Evolutionary conservation across 2,113 vertebrate genomes (phyloP).

Genomic region (Catharus fuscescens): DNA sequence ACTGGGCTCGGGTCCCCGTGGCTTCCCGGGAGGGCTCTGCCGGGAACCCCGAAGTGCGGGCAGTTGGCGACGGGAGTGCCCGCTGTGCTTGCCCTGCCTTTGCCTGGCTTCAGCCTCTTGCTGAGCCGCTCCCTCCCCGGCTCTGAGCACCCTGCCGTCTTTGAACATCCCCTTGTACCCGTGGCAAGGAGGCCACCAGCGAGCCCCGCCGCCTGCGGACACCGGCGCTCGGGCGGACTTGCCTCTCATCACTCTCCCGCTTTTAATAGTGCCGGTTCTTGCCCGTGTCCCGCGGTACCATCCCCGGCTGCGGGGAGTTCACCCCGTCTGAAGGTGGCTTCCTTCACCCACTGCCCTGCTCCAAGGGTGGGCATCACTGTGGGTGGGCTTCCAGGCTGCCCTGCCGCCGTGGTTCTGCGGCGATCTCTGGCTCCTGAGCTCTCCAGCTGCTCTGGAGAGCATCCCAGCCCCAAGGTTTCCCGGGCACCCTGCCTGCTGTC

Average conservation of each 20-base stretch:
- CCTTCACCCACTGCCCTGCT: neutral
- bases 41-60: neutral
- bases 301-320: neutral
- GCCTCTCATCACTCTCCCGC: neutral
- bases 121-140: slow-evolving; percentile 75
- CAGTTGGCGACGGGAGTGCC: neutral
- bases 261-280: neutral
- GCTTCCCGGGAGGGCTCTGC: neutral
- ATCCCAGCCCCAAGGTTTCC: neutral
- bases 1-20: neutral
- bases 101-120: slow-evolving; percentile 82
- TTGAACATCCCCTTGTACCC: neutral
- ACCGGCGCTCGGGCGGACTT: neutral
- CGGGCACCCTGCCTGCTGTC: neutral
- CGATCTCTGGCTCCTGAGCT: neutral
- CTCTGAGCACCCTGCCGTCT: slow-evolving; percentile 70
- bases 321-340: neutral
- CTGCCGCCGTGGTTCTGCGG: neutral
- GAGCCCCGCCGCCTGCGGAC: no score
- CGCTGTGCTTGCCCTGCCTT: neutral
- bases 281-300: neutral
- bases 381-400: neutral
- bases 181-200: neutral
- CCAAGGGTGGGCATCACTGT: neutral
- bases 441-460: neutral